Evolutionary conservation across 2,797 vertebrate species (phyloP).

Genomic region (Schizopygopsis malacanthus): DNA sequence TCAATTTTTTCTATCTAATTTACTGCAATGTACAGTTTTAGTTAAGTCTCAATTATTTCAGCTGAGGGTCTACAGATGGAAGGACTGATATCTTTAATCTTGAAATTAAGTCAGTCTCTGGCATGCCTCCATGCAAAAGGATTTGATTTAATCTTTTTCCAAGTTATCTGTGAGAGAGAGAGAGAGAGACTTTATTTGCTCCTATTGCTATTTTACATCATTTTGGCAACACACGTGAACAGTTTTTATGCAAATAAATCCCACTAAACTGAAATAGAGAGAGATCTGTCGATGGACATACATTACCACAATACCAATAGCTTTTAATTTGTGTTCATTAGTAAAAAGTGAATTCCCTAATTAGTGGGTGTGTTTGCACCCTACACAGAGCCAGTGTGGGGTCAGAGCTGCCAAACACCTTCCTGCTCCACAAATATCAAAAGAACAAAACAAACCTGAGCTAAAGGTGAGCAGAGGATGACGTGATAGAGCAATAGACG

Average conservation of each 20-base stretch:
- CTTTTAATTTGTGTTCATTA: not conserved
- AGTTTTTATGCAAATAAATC: constrained; percentile 6
- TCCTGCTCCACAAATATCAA: not conserved
- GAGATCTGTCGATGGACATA: not conserved
- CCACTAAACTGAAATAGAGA: not conserved
- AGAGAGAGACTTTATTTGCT: not conserved
- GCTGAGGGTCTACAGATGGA: not conserved
- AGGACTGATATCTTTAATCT: not conserved
- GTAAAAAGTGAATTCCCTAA: constrained; percentile 13
- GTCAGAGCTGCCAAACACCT: constrained; percentile 7
- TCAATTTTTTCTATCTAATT: not conserved
- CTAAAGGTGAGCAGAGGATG: constrained; percentile 26
- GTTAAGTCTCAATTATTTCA: not conserved
- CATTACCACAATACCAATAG: not conserved
- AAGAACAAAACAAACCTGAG: constrained; percentile 6
- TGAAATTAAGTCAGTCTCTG: not conserved
- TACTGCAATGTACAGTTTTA: not conserved
- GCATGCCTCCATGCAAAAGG: not conserved
- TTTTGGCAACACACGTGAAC: not conserved
- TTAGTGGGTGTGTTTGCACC: constrained; percentile 8
- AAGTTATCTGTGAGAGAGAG: not conserved
- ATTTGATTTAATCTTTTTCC: not conserved
- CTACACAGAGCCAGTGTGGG: not conserved
- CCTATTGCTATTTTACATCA: not conserved
- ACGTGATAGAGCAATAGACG: constrained; percentile 32